A percentile compares a stretch with the other conserved stretches of the same genome.
Evolutionary conservation across 2,888 invertebrate genomes (phyloP).

Genomic region (Liopterus haemorrhoidalis): DNA sequence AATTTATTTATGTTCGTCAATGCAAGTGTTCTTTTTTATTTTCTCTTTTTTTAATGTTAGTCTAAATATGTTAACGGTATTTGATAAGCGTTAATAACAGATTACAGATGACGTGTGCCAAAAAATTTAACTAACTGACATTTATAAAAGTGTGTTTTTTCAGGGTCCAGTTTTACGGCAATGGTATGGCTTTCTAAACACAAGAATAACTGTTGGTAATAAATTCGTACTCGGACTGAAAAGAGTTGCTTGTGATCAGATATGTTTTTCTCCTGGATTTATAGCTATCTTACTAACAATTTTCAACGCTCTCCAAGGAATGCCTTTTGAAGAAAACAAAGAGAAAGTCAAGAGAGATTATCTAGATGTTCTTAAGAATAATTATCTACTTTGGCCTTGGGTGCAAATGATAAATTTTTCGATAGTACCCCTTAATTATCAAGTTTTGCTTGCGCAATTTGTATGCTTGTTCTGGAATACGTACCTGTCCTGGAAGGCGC

Average conservation of each 20-base stretch:
- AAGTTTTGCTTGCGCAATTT: constrained; percentile 70
- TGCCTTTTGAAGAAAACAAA: constrained; percentile 49
- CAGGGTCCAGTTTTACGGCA: constrained; percentile 60
- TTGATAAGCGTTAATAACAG: too few species aligned
- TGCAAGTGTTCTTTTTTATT: too few species aligned
- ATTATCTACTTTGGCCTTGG: constrained; percentile 76
- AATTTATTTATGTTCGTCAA: too few species aligned
- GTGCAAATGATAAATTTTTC: constrained; percentile 83
- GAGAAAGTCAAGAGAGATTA: constrained; percentile 55
- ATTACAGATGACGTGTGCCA: too few species aligned
- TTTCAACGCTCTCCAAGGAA: constrained; percentile 57
- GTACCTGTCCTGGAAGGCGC: constrained; percentile 70
- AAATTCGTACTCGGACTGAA: constrained; percentile 53
- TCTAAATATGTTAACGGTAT: too few species aligned
- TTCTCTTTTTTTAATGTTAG: too few species aligned
- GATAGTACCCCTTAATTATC: constrained; percentile 73
- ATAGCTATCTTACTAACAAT: constrained; percentile 53
- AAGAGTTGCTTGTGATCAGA: constrained; percentile 68
- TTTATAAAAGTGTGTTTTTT: too few species aligned
- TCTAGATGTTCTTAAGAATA: constrained; percentile 56
- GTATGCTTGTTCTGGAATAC: constrained; percentile 82
- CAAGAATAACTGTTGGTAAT: constrained; percentile 53
- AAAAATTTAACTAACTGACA: too few species aligned
- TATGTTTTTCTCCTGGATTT: constrained; percentile 67
- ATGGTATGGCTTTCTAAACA: constrained; percentile 67